Base-by-base conservation (phyloP, 2,888 invertebrate species). In the Pilophorus perplexus region DNA sequence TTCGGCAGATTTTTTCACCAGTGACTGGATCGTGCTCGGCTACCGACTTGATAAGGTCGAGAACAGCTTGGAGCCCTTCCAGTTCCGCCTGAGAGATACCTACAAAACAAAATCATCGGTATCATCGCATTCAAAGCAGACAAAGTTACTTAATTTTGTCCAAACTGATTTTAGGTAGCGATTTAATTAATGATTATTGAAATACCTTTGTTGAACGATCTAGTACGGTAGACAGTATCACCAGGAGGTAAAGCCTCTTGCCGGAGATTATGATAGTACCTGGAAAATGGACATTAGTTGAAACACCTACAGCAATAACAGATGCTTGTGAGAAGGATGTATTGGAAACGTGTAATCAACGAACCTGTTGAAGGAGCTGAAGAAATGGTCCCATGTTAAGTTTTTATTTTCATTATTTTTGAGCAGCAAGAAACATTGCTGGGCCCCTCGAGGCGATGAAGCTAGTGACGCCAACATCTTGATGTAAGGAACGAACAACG, bases 311-410 rank as follows among this genome's bases (percentile, higher is more conserved):
- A 22, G 52, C 18, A 6, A 52, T n/a, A 18, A 22, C 23, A 12
- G 37, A 55, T 38, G 20, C 8, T 14, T 20, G 14, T 59, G 22
- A 16, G 2, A 12, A n/a, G 2, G n/a, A 28, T 55, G 2, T 18
- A 52, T n/a, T n/a, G n/a, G n/a, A n/a, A n/a, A n/a, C n/a, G n/a
- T n/a, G n/a, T n/a, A 79, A 81, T 80, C 76, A 87, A 86, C 44
- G 60, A 64, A 74, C 75, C 73, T 73, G 62, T 74, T 84, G 54
- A 96, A 82, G 0, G 93, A 90, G 28, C 80, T 80, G 74, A 92
- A 91, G 74, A 93, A 90, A 74, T 92, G 91, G 74, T 92, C 90
- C 89, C 90, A 90, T 0, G 89, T 88, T 14, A 92, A 77, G 28
- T 76, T 76, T 40, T 78, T 77, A 23, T 70, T 68, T 59, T 84